Conservation (phyloP, 2,113 vertebrate genomes). For the Ascaphus truei region DNA sequence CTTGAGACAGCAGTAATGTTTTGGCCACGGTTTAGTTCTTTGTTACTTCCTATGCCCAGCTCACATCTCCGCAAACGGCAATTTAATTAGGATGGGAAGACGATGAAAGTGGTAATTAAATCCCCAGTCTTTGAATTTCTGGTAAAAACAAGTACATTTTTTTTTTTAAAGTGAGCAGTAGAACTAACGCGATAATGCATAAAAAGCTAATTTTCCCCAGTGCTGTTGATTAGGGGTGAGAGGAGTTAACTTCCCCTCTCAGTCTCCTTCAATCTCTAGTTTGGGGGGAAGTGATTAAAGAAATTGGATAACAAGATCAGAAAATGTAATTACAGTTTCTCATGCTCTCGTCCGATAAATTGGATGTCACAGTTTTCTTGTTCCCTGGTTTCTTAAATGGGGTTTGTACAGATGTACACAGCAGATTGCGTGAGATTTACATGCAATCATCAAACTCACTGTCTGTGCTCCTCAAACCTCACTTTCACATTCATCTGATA, state of each 20-base stretch:
- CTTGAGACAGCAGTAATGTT: slow-evolving; percentile 20
- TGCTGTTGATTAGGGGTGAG: slow-evolving; percentile 52
- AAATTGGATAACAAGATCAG: slow-evolving; percentile 83
- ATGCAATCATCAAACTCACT: slow-evolving; percentile 36
- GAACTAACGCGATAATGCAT: slow-evolving; percentile 81
- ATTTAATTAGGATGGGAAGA: slow-evolving; percentile 69
- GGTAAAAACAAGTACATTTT: too few species aligned
- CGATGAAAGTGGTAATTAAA: slow-evolving; percentile 10
- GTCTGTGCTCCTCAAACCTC: slow-evolving; percentile 25
- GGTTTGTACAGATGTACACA: slow-evolving; percentile 44
- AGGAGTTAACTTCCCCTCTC: slow-evolving; percentile 52
- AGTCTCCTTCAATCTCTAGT: slow-evolving; percentile 54
- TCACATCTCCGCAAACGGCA: slow-evolving; percentile 61
- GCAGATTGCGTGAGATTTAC: slow-evolving; percentile 29
- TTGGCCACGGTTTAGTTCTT: slow-evolving; percentile 4
- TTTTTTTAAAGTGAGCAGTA: slow-evolving; percentile 76
- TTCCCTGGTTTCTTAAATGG: slow-evolving; percentile 45
- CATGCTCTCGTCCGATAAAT: slow-evolving; percentile 67
- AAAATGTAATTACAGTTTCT: slow-evolving; percentile 78
- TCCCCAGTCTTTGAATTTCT: slow-evolving; percentile 65
- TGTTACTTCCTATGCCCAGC: slow-evolving; percentile 20
- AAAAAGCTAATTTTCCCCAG: slow-evolving; percentile 80
- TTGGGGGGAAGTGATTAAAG: slow-evolving; percentile 73
- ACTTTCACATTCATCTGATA: slow-evolving; percentile 12
- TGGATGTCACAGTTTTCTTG: slow-evolving; percentile 69